A percentile compares a stretch with the other conserved stretches of the same genome.
These are phyloP conservation scores for Diadromus collaris DNA, from an alignment of 2,888 invertebrate species.

Conservation along the genomic window DNA sequence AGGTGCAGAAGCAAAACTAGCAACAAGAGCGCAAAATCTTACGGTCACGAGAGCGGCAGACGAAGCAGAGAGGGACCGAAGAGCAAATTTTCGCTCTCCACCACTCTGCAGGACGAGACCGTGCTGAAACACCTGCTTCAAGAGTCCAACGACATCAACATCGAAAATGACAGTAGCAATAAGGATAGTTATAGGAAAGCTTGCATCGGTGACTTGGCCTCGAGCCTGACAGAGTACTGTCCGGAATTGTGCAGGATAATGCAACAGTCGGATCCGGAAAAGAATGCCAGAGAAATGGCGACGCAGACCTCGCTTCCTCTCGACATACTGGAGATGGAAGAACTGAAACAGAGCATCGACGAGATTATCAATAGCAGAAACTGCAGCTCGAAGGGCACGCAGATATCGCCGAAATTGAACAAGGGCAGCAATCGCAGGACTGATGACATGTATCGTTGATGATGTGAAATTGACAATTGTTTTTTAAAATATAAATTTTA, in stretches of 20 bases:
- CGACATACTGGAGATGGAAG: slow-evolving; percentile 78
- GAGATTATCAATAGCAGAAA: slow-evolving; percentile 77
- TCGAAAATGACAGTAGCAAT: slow-evolving; percentile 68
- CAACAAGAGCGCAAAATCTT: slow-evolving; percentile 67
- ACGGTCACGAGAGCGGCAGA: slow-evolving; percentile 65
- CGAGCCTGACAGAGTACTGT: slow-evolving; percentile 74
- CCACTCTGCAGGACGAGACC: slow-evolving; percentile 70
- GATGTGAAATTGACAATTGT: slow-evolving; percentile 38
- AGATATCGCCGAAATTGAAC: slow-evolving; percentile 75
- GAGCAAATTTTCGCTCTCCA: slow-evolving; percentile 71
- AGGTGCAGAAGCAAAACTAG: slow-evolving; percentile 74
- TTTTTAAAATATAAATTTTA: slow-evolving; percentile 47
- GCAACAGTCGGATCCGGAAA: slow-evolving; percentile 69
- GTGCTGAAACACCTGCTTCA: slow-evolving; percentile 74
- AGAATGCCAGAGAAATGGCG: slow-evolving; percentile 75
- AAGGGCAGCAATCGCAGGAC: slow-evolving; percentile 69
- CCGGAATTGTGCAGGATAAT: slow-evolving; percentile 73
- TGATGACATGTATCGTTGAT: slow-evolving; percentile 59
- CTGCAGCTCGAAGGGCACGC: slow-evolving; percentile 76
- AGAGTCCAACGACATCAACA: slow-evolving; percentile 68
- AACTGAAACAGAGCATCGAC: slow-evolving; percentile 77
- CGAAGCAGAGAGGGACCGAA: slow-evolving; percentile 71
- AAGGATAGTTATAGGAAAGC: slow-evolving; percentile 71
- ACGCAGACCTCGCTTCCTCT: slow-evolving; percentile 78
- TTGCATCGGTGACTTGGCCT: slow-evolving; percentile 73